These are phyloP conservation scores for Cenopis cana DNA, from an alignment of 2,888 invertebrate genomes.

Conservation along the genomic window DNA sequence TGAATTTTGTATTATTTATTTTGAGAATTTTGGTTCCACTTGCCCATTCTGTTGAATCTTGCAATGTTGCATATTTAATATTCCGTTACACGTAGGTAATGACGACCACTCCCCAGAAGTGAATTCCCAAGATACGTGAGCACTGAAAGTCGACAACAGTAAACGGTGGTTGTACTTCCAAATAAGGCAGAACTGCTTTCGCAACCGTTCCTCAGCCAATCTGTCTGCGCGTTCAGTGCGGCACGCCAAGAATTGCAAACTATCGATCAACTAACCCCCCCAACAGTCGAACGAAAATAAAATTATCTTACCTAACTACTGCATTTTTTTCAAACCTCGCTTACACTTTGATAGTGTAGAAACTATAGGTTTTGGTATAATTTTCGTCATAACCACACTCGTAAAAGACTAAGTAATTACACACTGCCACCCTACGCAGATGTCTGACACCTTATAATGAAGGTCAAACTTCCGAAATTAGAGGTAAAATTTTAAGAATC, in stretches of 20 bases:
- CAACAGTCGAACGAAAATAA: neutral
- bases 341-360: neutral
- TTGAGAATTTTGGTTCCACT: neutral
- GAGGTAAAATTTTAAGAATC: neutral
- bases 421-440: neutral
- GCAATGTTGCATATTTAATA: neutral
- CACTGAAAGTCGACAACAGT: constrained; percentile 64
- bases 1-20: neutral
- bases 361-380: neutral
- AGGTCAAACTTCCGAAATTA: neutral
- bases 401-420: too few relatives aligned
- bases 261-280: constrained; percentile 2
- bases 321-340: neutral
- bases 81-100: constrained; percentile 2
- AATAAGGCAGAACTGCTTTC: constrained; percentile 69
- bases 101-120: constrained; percentile 16
- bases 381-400: neutral
- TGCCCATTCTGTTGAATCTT: too few relatives aligned
- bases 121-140: constrained; percentile 17
- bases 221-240: constrained; percentile 12
- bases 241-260: neutral
- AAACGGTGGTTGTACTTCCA: constrained; percentile 50
- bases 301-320: neutral
- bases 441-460: neutral
- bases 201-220: constrained; percentile 48